Conservation (phyloP, 2,113 vertebrate species). For the Coptodon rendalli region DNA sequence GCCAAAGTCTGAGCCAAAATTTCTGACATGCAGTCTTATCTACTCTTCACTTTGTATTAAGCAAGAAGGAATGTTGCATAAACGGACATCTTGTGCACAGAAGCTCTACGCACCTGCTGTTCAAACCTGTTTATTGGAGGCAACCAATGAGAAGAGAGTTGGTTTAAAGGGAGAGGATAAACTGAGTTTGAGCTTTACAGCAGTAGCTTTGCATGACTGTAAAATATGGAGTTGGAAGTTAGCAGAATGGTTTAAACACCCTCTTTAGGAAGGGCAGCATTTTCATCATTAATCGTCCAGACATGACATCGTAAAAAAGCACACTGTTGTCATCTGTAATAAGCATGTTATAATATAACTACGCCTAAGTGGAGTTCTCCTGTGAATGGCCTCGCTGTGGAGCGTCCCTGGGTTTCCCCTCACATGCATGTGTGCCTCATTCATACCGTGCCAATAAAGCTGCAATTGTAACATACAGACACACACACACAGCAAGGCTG, state of each 20-base stretch:
- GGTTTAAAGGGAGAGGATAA: not conserved
- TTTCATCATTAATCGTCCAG: not conserved
- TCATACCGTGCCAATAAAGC: conserved; percentile 1
- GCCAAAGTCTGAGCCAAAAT: not conserved
- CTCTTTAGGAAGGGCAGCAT: not conserved
- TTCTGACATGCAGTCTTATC: not conserved
- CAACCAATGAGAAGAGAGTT: not conserved
- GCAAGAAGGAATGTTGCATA: not conserved
- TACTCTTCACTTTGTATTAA: not conserved
- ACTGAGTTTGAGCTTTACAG: not conserved
- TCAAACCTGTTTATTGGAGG: not conserved
- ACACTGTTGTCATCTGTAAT: not conserved
- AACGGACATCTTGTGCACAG: not conserved
- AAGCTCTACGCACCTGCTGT: not conserved
- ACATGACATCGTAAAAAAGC: not conserved
- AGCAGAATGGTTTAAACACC: not conserved
- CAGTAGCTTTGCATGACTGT: not conserved
- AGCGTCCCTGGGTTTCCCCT: not conserved
- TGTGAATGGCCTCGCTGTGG: not conserved
- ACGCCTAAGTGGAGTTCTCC: not conserved
- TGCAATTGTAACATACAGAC: not conserved
- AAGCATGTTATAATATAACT: not conserved
- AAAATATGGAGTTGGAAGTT: not conserved
- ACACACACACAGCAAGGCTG: not conserved
- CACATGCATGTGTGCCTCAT: not conserved